A percentile compares a stretch with the other conserved stretches of the same genome.
Evolutionary conservation across 2,888 invertebrate genomes (phyloP).

Genomic region (Agonopterix subpropinquella): DNA sequence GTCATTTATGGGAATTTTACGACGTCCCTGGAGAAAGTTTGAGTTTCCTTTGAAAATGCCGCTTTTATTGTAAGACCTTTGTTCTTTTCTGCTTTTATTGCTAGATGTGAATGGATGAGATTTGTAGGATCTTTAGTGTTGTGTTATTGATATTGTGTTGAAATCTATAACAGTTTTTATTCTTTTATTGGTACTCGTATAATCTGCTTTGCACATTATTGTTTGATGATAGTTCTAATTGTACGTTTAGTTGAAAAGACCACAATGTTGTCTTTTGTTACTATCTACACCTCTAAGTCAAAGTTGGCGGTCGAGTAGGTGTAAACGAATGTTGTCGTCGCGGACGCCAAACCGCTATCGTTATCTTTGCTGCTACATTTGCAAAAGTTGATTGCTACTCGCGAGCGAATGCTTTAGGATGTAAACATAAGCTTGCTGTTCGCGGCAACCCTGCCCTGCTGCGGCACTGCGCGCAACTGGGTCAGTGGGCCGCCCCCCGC

Average conservation of each 20-base stretch:
- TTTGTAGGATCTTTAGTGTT: too few species aligned
- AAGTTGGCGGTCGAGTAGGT: too few species aligned
- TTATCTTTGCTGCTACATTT: conserved; percentile 17
- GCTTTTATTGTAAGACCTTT: conserved; percentile 1
- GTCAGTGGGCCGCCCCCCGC: conserved; percentile 87
- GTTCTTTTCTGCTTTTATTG: neutral
- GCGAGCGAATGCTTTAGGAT: conserved; percentile 52
- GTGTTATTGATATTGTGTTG: too few species aligned
- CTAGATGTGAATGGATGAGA: neutral
- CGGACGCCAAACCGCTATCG: neutral
- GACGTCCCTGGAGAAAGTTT: conserved; percentile 10
- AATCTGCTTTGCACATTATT: too few species aligned
- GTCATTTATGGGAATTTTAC: conserved; percentile 14
- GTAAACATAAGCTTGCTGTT: conserved; percentile 65
- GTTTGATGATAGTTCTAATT: too few species aligned
- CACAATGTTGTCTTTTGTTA: too few species aligned
- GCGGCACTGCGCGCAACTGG: conserved; percentile 83
- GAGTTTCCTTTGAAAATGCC: conserved; percentile 6
- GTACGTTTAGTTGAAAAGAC: too few species aligned
- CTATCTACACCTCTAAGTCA: too few species aligned
- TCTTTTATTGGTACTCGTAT: too few species aligned
- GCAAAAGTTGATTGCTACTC: conserved; percentile 24
- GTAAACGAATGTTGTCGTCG: neutral
- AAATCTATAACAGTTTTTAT: too few species aligned
- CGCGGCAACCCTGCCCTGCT: conserved; percentile 75